Percentiles rank a stretch among this genome's conserved stretches.
Evolutionary conservation across 2,797 vertebrate species (phyloP).

Genomic region (Gambelia wislizenii): DNA sequence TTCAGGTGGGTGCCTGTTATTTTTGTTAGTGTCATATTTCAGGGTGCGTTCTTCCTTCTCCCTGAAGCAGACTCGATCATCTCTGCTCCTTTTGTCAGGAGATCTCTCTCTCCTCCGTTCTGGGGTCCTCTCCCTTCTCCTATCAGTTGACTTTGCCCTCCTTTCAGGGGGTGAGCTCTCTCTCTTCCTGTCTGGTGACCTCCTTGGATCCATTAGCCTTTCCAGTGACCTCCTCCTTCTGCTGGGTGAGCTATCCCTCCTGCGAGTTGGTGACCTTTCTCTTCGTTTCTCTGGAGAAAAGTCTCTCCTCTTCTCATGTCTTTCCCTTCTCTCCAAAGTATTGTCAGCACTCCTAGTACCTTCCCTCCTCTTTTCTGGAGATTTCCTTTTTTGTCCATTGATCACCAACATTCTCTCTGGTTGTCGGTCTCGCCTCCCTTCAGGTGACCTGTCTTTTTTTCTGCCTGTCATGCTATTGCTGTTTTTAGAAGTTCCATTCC

Average conservation of each 20-base stretch:
- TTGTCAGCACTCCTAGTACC: slow-evolving; percentile 89
- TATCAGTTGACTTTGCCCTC: slow-evolving; percentile 84
- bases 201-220: slow-evolving; percentile 80
- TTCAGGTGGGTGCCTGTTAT: slow-evolving; percentile 79
- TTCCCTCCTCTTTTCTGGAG: slow-evolving; percentile 84
- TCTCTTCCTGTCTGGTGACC: slow-evolving; percentile 84
- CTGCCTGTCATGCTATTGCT: slow-evolving; percentile 80
- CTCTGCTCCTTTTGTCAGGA: slow-evolving; percentile 78
- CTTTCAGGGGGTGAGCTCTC: slow-evolving; percentile 85
- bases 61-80: slow-evolving; percentile 77
- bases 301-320: slow-evolving; percentile 76
- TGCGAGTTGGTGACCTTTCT: slow-evolving; percentile 72
- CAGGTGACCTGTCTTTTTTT: slow-evolving; percentile 85
- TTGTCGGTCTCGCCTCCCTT: slow-evolving; percentile 82
- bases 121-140: slow-evolving; percentile 85
- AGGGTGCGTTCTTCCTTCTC: slow-evolving; percentile 83
- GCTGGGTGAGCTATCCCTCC: slow-evolving; percentile 76
- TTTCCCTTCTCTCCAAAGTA: slow-evolving; percentile 84
- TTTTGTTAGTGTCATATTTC: slow-evolving; percentile 76
- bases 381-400: slow-evolving; percentile 80
- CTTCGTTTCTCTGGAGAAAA: slow-evolving; percentile 84
- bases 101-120: slow-evolving; percentile 84
- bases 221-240: slow-evolving; percentile 88
- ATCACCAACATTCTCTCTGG: slow-evolving; percentile 82
- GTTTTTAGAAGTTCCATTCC: slow-evolving; percentile 87